Percentiles rank a stretch among this genome's conserved stretches.
These are phyloP conservation scores for Agrypnia vestita DNA, from an alignment of 1,140 invertebrate genomes.

Conservation along the genomic window DNA sequence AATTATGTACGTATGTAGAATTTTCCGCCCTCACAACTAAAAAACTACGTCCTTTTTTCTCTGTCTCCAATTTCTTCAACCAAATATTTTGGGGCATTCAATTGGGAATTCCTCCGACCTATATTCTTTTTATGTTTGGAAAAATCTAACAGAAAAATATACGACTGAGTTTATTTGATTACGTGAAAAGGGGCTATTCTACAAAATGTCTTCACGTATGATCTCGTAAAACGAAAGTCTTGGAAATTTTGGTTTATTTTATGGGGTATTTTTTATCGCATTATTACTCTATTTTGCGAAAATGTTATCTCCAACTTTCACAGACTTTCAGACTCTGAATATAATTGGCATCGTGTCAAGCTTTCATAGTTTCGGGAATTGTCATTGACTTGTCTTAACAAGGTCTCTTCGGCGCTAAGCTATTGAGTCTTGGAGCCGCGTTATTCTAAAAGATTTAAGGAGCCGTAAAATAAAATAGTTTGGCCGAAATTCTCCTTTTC, in stretches of 20 bases:
- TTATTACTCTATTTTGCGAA: slow-evolving; percentile 11
- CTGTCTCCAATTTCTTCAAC: slow-evolving; percentile 1
- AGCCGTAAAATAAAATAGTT: not conserved
- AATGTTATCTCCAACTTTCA: slow-evolving; percentile 14
- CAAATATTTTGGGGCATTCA: slow-evolving; percentile 15
- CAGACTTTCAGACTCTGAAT: slow-evolving; percentile 18
- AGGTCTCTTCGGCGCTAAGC: not conserved
- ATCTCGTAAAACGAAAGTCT: not conserved
- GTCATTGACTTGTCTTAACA: slow-evolving; percentile 12
- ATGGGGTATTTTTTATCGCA: slow-evolving; percentile 2
- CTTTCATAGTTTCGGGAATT: slow-evolving; percentile 6
- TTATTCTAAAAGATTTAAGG: slow-evolving; percentile 19
- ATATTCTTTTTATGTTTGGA: not conserved
- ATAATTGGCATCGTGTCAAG: slow-evolving; percentile 26
- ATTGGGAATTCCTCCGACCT: slow-evolving; percentile 17
- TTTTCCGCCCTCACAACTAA: no score
- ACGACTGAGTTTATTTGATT: slow-evolving; percentile 12
- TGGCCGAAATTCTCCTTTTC: not conserved
- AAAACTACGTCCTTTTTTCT: not conserved
- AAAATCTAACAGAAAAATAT: slow-evolving; percentile 22
- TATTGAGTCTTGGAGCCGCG: not conserved
- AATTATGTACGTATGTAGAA: no score
- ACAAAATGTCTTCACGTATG: slow-evolving; percentile 4
- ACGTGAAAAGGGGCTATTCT: slow-evolving; percentile 28
- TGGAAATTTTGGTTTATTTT: slow-evolving; percentile 23